A percentile compares a stretch with the other conserved stretches of the same genome.
These are phyloP conservation scores for Brachionus sp. DNA, from an alignment of 1,140 invertebrate species.

Conservation along the genomic window DNA sequence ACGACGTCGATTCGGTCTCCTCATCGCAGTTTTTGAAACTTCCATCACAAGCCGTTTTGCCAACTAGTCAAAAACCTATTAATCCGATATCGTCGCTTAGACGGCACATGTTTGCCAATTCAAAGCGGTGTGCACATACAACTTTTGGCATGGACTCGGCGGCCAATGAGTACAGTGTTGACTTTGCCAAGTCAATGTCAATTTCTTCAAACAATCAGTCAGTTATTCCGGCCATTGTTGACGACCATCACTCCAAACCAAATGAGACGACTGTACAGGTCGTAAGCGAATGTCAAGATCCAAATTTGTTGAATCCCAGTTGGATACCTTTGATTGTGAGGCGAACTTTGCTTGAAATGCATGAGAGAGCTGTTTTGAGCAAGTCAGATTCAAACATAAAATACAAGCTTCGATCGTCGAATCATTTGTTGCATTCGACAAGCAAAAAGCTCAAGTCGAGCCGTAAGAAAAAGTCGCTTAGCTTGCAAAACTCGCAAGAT, in stretches of 20 bases:
- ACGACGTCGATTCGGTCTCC: neutral
- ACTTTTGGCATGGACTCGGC: neutral
- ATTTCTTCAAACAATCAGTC: slow-evolving; percentile 18
- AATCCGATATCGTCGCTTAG: slow-evolving; percentile 35
- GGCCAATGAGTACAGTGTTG: neutral
- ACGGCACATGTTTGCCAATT: slow-evolving; percentile 45
- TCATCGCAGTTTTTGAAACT: slow-evolving; percentile 21
- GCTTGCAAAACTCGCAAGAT: slow-evolving; percentile 43
- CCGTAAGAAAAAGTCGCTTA: slow-evolving; percentile 28
- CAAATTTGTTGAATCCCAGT: slow-evolving; percentile 29
- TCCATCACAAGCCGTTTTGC: neutral
- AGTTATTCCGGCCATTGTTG: neutral
- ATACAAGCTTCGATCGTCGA: slow-evolving; percentile 29
- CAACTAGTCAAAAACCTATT: slow-evolving; percentile 20
- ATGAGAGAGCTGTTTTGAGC: slow-evolving; percentile 30
- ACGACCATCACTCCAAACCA: neutral
- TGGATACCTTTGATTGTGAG: slow-evolving; percentile 28
- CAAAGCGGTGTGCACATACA: neutral
- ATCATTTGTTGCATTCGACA: slow-evolving; percentile 21
- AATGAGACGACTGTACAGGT: neutral
- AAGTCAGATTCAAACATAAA: slow-evolving; percentile 36
- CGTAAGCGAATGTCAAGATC: neutral
- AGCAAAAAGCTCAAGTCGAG: neutral
- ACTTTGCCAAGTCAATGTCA: slow-evolving; percentile 10
- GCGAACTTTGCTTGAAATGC: slow-evolving; percentile 34